phyloP scores from a whole-genome alignment of 2,888 invertebrate species.

The Acleris emargana region DNA sequence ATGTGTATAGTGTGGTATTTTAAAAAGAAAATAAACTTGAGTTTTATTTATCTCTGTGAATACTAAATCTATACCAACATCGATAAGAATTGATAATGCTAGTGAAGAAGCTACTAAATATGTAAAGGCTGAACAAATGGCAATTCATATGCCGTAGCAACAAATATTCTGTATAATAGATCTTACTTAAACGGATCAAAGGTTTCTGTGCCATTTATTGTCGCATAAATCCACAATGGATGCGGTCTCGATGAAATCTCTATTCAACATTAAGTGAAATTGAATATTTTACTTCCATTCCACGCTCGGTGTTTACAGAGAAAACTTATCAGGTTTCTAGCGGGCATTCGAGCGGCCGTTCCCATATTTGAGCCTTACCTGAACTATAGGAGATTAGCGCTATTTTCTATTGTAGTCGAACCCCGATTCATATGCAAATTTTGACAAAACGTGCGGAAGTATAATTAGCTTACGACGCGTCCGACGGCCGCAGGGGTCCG shows the following conservation, averaged over 20 bases:
- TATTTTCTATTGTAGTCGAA: slow-evolving; percentile 66
- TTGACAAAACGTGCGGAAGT: slow-evolving; percentile 80
- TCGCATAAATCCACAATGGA: slow-evolving; percentile 39
- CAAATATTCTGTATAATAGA: slow-evolving; percentile 16
- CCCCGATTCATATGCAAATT: slow-evolving; percentile 79
- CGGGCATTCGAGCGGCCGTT: slow-evolving; percentile 57
- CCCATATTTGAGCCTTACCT: slow-evolving; percentile 56
- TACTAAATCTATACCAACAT: no score
- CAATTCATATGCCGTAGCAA: slow-evolving; percentile 1
- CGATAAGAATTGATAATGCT: no score
- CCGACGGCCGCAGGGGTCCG: slow-evolving; percentile 55
- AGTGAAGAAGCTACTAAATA: neutral
- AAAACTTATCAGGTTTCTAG: slow-evolving; percentile 78
- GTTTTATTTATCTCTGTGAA: no score
- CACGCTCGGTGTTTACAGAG: slow-evolving; percentile 68
- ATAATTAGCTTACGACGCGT: slow-evolving; percentile 78
- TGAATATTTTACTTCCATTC: slow-evolving; percentile 56
- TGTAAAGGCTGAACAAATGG: neutral
- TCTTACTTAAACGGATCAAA: slow-evolving; percentile 33
- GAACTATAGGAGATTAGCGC: slow-evolving; percentile 64
- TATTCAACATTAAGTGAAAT: slow-evolving; percentile 64
- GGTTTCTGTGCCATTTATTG: slow-evolving; percentile 35
- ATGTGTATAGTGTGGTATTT: no score
- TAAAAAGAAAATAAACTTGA: no score
- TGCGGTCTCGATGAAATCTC: slow-evolving; percentile 55